Base-by-base conservation (phyloP, 2,113 vertebrate genomes). In the Neolamprologus caudopunctatus region DNA sequence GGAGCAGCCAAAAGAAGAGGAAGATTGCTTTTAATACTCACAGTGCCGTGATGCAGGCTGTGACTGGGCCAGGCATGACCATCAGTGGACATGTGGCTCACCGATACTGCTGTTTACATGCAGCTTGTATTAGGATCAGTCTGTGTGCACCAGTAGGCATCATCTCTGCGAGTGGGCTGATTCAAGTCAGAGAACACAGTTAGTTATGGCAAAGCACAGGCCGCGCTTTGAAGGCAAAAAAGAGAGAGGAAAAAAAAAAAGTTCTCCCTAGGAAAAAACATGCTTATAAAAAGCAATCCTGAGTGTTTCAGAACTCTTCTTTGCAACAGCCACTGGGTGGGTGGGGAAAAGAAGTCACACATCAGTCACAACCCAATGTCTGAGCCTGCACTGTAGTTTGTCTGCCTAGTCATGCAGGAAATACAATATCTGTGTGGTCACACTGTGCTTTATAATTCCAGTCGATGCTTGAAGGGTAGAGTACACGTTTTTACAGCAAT, bases 1-100 rank as follows among this genome's bases (percentile, higher is more conserved):
- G 2, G 68, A 73, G 40, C 14, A 73, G 68, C 68, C 68, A 7
- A 45, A 73, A 73, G 68, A 19, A 47, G 40, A 26, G 14, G 21
- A 73, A 26, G 37, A 75, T 94, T 84, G 88, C 91, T 92, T 91
- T 91, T 87, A 88, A 83, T 85, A 87, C 87, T 84, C 71, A 24
- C 81, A 88, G 50, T 82, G 63, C 87, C 63, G 9, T 10, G 51
- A 57, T 81, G 85, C 35, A 80, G n/a, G 57, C 47, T 28, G 82
- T 57, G 82, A 85, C 71, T 8, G 57, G 79, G 47, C 14, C 4
- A 7, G 83, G 63, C 10, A 55, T 13, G 28, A 24, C 61, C 84
- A 71, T 19, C 16, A 10, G 57, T 54, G 81, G 85, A 91, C 66
- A 79, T 90, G 86, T 79, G 58, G 80, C 83, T 87, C 19, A 9